Evolutionary conservation across 2,888 invertebrate species (phyloP), one percentile per base, ranked within the genome.

Genomic region (Unio pictorum): DNA sequence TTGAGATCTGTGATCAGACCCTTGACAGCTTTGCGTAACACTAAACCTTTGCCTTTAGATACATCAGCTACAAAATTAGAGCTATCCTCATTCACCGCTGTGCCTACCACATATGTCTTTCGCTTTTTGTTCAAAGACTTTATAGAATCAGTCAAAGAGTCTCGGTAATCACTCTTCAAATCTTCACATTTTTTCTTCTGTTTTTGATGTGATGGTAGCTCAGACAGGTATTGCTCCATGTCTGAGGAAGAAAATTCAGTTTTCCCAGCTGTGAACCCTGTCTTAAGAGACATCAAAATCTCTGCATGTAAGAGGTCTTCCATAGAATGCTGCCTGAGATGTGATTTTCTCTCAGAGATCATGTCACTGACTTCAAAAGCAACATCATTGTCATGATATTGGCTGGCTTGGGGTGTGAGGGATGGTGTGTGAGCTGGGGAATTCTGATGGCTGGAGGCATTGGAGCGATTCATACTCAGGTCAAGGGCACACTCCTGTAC

Each of bases 221-320:
- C 17, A 26, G 60, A 34, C 45, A 56, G 6, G 55, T 26, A 58
- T 7, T 64, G 57, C 26, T 67, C 69, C 28, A 54, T 55, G 55
- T 69, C 66, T 7, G 34, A 30, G 8, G n/a, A 59, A 23, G 63
- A 65, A 26, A 69, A 56, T 18, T 71, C 75, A 59, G 56, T 66
- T 34, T 72, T 72, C 23, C 73, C 75, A 20, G 64, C 64, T 62
- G 71, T 55, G 8, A 60, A 11, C 45, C 45, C 73, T 59, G 65
- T 75, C 59, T 74, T 74, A 28, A 77, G 63, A 15, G 73, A 73
- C 45, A 77, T 67, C 11, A 77, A 67, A 61, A 77, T 77, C 61
- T 77, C 75, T 28, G 77, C 77, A 73, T 77, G 77, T 18, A 73
- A 74, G 28, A 77, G 56, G 58, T 77, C 77, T 64, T 77, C 77